These are phyloP conservation scores for Cepphus grylle DNA, from an alignment of 2,113 vertebrate genomes.

Conservation along the genomic window DNA sequence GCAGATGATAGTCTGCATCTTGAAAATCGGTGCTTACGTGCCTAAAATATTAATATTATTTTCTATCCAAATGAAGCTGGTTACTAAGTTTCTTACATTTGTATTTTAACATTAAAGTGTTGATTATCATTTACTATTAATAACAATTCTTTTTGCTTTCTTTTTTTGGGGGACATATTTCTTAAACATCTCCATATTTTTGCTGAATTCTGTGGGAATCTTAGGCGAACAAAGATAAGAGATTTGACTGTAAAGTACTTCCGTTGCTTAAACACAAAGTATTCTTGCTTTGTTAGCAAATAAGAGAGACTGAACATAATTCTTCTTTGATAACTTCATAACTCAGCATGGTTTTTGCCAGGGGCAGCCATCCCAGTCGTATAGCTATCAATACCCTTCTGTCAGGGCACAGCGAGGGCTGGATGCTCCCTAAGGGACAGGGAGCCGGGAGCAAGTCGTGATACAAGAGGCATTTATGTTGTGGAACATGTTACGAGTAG, in stretches of 20 bases:
- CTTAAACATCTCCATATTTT: background rate
- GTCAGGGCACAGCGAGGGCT: accelerated
- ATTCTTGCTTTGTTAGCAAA: background rate
- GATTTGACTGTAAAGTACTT: background rate
- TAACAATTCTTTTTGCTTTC: background rate
- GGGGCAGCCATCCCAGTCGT: background rate
- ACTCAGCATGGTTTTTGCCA: background rate
- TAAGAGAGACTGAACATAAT: background rate
- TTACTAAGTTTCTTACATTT: background rate
- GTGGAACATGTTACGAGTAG: background rate
- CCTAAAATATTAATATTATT: slow-evolving; percentile 12
- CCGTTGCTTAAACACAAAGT: background rate
- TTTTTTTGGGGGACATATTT: background rate
- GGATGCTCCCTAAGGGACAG: background rate
- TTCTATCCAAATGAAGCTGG: background rate
- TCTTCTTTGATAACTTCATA: background rate
- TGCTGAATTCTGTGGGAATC: background rate
- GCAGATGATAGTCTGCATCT: slow-evolving; percentile 5
- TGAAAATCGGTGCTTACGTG: background rate
- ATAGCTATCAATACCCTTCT: background rate
- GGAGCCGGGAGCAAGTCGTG: background rate
- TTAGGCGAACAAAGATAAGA: background rate
- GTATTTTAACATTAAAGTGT: background rate
- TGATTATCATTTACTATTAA: background rate
- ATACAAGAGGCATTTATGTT: background rate